Conservation (phyloP, 2,797 vertebrate species). For the Meda fulgida region DNA sequence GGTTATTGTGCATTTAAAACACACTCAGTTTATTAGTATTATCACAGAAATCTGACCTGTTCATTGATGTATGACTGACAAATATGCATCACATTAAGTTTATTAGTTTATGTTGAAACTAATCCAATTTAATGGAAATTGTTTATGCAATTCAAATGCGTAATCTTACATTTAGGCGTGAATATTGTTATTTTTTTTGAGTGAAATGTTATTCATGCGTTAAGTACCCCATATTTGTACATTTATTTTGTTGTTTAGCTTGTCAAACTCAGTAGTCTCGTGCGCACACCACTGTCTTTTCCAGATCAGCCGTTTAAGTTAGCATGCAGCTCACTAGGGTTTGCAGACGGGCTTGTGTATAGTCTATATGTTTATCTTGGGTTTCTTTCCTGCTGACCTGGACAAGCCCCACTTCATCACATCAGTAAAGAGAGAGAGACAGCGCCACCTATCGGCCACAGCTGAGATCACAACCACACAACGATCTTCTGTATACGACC, state of each 20-base stretch:
- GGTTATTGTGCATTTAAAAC: not conserved
- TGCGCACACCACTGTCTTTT: not conserved
- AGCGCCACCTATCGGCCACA: not conserved
- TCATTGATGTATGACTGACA: too few relatives aligned
- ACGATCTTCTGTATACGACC: slow-evolving; percentile 73
- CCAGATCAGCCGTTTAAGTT: not conserved
- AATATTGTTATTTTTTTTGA: not conserved
- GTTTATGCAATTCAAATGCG: too few relatives aligned
- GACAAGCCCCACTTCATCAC: slow-evolving; percentile 39
- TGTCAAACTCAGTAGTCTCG: not conserved
- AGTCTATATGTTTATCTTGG: slow-evolving; percentile 34
- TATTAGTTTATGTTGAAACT: not conserved
- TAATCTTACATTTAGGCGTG: not conserved
- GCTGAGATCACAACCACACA: slow-evolving; percentile 59
- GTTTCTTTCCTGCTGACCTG: slow-evolving; percentile 65
- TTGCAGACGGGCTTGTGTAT: not conserved
- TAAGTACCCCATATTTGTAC: not conserved
- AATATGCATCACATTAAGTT: not conserved
- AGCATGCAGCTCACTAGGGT: not conserved
- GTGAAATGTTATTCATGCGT: not conserved
- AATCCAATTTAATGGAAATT: not conserved
- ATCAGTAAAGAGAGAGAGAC: not conserved
- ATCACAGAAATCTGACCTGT: not conserved
- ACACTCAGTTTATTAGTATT: not conserved
- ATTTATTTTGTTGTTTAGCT: not conserved